Evolutionary conservation across 2,113 vertebrate species (phyloP).

Genomic region (Penelope pileata): DNA sequence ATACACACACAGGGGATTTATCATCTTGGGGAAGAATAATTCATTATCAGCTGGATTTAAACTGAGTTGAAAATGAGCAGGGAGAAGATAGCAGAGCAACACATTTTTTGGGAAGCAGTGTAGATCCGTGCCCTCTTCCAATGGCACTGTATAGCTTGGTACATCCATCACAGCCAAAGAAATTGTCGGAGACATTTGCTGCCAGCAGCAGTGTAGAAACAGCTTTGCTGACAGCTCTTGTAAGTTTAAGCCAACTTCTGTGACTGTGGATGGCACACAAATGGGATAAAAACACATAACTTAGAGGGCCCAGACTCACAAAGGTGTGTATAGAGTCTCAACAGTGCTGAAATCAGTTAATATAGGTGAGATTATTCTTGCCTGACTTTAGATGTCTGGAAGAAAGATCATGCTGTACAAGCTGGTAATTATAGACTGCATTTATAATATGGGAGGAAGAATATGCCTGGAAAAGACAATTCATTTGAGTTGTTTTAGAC

Average conservation of each 20-base stretch:
- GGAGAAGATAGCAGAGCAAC: accelerated
- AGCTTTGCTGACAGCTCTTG: neutral
- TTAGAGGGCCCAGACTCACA: neutral
- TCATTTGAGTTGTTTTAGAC: neutral
- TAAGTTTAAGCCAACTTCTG: neutral
- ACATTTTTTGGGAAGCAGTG: neutral
- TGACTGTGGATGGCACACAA: neutral
- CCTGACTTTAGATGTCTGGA: accelerated
- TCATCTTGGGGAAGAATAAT: neutral
- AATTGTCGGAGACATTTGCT: neutral
- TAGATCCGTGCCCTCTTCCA: neutral
- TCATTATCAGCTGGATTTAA: neutral
- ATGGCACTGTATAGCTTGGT: neutral
- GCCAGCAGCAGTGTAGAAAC: neutral
- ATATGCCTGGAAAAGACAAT: neutral
- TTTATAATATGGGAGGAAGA: neutral
- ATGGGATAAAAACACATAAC: neutral
- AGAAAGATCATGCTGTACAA: neutral
- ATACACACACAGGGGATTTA: neutral
- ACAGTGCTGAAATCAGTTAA: neutral
- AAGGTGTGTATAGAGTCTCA: neutral
- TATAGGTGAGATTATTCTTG: neutral
- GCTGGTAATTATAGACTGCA: neutral
- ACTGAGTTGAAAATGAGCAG: neutral
- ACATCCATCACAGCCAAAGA: neutral